phyloP scores from a whole-genome alignment of 2,797 vertebrate species.

The Megaceryle alcyon region DNA sequence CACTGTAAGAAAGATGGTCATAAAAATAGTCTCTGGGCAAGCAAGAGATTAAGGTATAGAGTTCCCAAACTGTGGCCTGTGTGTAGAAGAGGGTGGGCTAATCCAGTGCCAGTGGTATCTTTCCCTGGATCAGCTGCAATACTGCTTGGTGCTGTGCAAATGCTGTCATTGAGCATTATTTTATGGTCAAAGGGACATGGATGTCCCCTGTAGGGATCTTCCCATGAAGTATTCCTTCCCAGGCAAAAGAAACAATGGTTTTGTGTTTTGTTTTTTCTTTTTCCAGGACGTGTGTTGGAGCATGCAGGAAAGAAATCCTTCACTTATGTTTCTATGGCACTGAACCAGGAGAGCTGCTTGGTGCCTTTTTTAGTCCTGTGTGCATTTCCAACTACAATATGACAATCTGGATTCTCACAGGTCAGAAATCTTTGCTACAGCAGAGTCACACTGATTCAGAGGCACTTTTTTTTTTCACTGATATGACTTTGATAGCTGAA shows the following conservation, averaged over 20 bases:
- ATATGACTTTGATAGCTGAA: slow-evolving; percentile 49
- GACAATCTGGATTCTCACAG: background rate
- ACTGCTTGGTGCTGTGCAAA: background rate
- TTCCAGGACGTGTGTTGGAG: background rate
- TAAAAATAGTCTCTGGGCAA: background rate
- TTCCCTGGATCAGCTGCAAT: background rate
- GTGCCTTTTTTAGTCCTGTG: background rate
- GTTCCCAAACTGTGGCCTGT: background rate
- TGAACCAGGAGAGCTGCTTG: background rate
- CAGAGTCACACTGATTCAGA: background rate
- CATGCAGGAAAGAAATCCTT: background rate
- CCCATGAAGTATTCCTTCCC: background rate
- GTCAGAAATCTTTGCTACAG: background rate
- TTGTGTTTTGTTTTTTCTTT: background rate
- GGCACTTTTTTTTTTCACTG: slow-evolving; percentile 47
- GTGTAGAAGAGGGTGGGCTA: background rate
- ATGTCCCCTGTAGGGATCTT: background rate
- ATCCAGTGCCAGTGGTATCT: too few species aligned
- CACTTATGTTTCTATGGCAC: background rate
- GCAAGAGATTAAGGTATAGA: background rate
- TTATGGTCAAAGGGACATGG: background rate
- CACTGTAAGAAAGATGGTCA: background rate
- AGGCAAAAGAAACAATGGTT: background rate
- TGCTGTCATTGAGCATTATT: background rate
- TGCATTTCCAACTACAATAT: background rate